Evolutionary conservation across 2,113 vertebrate species (phyloP), one percentile per base, ranked within the genome.

Genomic region (Callipepla squamata): DNA sequence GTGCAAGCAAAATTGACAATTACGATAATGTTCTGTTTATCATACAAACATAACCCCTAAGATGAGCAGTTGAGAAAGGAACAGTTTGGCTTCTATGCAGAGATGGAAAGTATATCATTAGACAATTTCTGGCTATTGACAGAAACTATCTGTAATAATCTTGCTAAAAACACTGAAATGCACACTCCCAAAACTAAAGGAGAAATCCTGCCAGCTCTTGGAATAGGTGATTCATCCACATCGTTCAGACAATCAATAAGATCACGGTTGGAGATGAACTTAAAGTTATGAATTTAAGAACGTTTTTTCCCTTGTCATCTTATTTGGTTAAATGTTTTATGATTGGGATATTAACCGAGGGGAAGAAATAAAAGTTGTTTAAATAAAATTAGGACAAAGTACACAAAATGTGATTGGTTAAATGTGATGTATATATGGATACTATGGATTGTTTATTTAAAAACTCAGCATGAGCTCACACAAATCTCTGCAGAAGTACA

Each of bases 161-260:
- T 80, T 72, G 47, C 62, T 96, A 76, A 86, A 96, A 97, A 40
- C 26, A 45, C 21, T 55, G 17, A 92, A 26, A 94, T 12, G 20
- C 17, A 69, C 17, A 19, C 12, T 38, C 20, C 30, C 6, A 80
- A 85, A 92, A 92, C 77, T 42, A 80, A 66, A 69, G 58, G 26
- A 74, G 67, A 93, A 93, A 89, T 51, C 58, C 47, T 76, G 73
- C 47, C 81, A 85, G 51, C 14, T 75, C 68, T 57, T 92, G 59
- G 59, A 85, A 90, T 40, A 91, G 44, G 78, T 87, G 25, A 63
- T 93, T 59, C 18, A 51, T 78, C 21, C 59, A 59, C 50, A 34
- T 34, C 68, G 90, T 83, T 95, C 76, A 73, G 80, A 74, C 25
- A 84, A 11, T 66, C 84, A 75, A 58, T 86, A 78, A 86, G 77